These are phyloP conservation scores for Botia almorhae DNA, from an alignment of 2,797 vertebrate genomes.

Conservation along the genomic window DNA sequence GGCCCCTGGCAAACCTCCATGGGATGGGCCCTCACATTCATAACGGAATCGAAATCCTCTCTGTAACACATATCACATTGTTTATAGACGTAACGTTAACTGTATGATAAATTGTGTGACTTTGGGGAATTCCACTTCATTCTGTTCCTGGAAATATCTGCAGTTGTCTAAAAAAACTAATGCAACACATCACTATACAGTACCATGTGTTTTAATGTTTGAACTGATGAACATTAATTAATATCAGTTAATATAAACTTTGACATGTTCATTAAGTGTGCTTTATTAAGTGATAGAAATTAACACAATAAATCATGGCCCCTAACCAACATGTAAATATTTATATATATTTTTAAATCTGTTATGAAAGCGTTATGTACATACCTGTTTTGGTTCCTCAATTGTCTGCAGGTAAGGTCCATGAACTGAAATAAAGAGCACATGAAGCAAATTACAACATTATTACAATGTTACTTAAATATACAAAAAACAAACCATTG, in stretches of 20 bases:
- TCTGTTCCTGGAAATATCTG: constrained; percentile 44
- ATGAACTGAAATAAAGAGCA: constrained; percentile 76
- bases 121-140: constrained; percentile 19
- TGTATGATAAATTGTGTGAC: constrained; percentile 23
- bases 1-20: constrained; percentile 93
- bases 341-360: not conserved
- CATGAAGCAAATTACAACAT: too few relatives aligned
- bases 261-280: too few relatives aligned
- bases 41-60: constrained; percentile 97
- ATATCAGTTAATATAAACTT: too few relatives aligned
- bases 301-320: not conserved
- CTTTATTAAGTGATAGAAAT: too few relatives aligned
- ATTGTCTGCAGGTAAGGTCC: constrained; percentile 93
- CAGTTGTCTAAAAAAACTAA: not conserved
- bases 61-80: constrained; percentile 69
- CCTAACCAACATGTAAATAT: not conserved
- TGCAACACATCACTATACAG: constrained; percentile 8
- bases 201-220: too few relatives aligned
- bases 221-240: too few relatives aligned
- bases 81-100: constrained; percentile 8
- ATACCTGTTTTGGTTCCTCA: constrained; percentile 96
- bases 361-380: not conserved
- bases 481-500: not conserved
- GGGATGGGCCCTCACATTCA: constrained; percentile 97
- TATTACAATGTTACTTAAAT: not conserved